Conservation (phyloP, 2,113 vertebrate species). For the Ciconia maguari region DNA sequence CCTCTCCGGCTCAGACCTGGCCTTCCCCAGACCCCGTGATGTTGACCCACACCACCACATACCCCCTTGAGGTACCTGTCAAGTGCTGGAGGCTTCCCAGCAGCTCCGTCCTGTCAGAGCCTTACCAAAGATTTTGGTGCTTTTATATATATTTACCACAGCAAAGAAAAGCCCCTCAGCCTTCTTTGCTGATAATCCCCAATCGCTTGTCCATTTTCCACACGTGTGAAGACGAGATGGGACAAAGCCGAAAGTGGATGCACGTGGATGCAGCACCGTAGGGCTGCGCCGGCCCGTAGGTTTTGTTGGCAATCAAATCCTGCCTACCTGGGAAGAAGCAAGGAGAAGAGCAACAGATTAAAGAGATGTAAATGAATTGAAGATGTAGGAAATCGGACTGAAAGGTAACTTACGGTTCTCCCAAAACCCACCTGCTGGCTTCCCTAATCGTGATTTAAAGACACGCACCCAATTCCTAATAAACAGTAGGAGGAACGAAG, state of each 20-base stretch:
- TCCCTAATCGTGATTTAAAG: not conserved
- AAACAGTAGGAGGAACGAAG: not conserved
- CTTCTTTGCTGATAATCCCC: not conserved
- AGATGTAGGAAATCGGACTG: not conserved
- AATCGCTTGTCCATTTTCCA: not conserved
- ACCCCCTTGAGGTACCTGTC: not conserved
- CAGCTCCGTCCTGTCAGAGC: not conserved
- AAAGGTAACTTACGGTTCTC: not conserved
- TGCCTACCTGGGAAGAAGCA: not conserved
- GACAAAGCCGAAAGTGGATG: not conserved
- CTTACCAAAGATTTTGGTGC: not conserved
- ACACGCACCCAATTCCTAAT: not conserved
- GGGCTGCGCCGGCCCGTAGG: not conserved
- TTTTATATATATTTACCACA: accelerated
- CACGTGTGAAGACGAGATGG: not conserved
- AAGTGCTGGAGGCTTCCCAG: not conserved
- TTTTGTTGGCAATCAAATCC: not conserved
- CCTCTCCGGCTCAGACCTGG: not conserved
- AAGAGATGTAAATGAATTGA: not conserved
- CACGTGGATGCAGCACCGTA: accelerated
- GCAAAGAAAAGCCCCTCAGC: not conserved
- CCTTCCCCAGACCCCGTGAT: not conserved
- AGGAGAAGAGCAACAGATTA: not conserved
- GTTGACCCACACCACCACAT: not conserved
- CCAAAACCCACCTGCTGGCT: not conserved